Percentiles rank a stretch among this genome's conserved stretches.
Evolutionary conservation across 2,888 invertebrate genomes (phyloP).

Genomic region (Nasonia oneida): DNA sequence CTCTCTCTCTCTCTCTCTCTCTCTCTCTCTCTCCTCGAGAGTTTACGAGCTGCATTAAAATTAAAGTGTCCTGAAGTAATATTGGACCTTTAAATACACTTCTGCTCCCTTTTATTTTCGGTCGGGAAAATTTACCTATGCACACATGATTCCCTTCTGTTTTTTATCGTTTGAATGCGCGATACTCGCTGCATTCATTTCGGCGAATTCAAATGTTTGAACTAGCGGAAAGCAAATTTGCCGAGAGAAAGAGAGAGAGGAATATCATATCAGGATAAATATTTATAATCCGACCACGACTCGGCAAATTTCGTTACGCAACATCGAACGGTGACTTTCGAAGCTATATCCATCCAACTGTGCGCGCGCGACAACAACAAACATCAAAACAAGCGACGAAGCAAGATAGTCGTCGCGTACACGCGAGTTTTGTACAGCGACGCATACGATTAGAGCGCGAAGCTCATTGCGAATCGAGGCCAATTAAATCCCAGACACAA

Average conservation of each 20-base stretch:
- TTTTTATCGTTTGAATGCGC: no score
- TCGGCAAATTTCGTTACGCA: no score
- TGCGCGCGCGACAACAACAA: no score
- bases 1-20: no score
- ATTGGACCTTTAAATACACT: neutral
- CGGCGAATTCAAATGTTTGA: neutral
- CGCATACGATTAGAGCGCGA: neutral
- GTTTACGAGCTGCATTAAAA: constrained; percentile 42
- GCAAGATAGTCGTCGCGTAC: neutral
- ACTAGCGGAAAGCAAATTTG: neutral
- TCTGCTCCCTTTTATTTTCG: no score
- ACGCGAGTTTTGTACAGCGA: neutral
- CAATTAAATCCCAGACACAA: constrained; percentile 52
- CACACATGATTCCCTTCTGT: no score
- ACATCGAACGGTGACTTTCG: no score
- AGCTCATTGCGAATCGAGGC: constrained; percentile 34
- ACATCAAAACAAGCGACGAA: no score
- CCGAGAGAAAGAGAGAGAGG: neutral
- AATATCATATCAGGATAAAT: neutral
- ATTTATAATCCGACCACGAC: no score
- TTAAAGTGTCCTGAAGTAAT: constrained; percentile 4
- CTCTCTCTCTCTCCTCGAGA: neutral
- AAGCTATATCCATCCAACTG: no score
- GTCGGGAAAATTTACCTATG: no score
- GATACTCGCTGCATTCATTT: neutral